Percentiles rank a stretch among this genome's conserved stretches.
Conservation (phyloP, 1,140 invertebrate genomes). For the Octopus bimaculoides region DNA sequence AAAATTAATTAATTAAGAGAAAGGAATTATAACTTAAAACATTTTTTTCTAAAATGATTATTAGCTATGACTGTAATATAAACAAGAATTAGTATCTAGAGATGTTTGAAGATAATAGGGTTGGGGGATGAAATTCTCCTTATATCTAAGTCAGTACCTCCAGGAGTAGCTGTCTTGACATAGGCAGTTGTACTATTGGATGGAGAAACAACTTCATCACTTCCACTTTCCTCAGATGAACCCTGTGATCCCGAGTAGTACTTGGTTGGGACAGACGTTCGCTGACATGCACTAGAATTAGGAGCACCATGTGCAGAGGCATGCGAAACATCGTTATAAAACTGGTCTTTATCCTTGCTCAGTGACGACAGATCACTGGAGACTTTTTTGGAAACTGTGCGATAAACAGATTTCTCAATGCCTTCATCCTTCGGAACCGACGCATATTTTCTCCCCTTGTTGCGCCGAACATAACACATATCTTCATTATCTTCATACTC, state of each 20-base stretch:
- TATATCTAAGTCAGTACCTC: conserved; percentile 8
- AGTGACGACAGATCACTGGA: conserved; percentile 2
- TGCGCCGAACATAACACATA: conserved; percentile 42
- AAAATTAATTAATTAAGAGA: no score
- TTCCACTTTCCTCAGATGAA: conserved; percentile 35
- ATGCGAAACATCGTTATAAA: neutral
- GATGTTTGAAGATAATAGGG: no score
- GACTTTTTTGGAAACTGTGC: neutral
- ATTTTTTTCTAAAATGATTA: no score
- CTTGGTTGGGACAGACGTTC: neutral
- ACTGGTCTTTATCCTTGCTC: neutral
- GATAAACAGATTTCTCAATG: neutral
- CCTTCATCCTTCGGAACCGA: conserved; percentile 46
- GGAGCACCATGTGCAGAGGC: conserved; percentile 4
- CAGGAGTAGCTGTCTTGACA: neutral
- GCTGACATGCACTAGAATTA: conserved; percentile 7
- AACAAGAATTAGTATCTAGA: no score
- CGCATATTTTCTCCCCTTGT: conserved; percentile 52
- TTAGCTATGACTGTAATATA: no score
- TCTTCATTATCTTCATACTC: conserved; percentile 48
- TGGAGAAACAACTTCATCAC: conserved; percentile 39
- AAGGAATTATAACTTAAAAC: no score
- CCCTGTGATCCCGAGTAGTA: conserved; percentile 31
- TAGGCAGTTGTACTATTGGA: conserved; percentile 28
- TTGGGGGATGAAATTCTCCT: no score